Base-by-base conservation (phyloP, 1,140 invertebrate genomes). In the Bombus impatiens region DNA sequence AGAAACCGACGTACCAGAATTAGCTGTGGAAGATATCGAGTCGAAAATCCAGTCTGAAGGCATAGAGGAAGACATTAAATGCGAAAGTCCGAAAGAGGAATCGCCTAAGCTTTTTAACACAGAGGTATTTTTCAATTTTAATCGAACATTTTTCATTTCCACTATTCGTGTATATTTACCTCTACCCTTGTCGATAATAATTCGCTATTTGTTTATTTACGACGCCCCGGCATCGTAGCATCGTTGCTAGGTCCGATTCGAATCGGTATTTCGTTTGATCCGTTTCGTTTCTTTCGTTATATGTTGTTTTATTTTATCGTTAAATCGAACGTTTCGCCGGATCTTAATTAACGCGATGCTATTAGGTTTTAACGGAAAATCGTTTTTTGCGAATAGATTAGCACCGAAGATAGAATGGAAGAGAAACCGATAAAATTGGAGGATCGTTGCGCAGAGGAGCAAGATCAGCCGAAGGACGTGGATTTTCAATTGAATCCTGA, bases 401-500 rank as follows among this genome's bases (percentile, higher is more conserved):
- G 82, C 76, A 53, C 80, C 75, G 77, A 87, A 35, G 57, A 35
- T 10, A 76, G 53, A 15, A 62, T 28, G 22, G 28, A 37, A 35
- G 78, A 22, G 18, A 82, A 85, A 25, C 3, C 42, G 42, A 47
- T 79, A 8, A 72, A 67, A 15, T 13, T 75, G 5, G 35, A 82
- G 25, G 18, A 47, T 15, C 12, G 13, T 40, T 13, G 28, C 22
- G 8, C 15, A 25, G 71, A 86, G 15, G 87, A 93, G 3, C 75
- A 86, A 15, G 82, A 82, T 74, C 57, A 67, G 35, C 37, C n/a
- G n/a, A 96, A 96, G 93, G 95, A 96, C 80, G 97, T 97, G 96
- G 96, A 96, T 81, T 97, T 97, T 70, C 96, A 96, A 72, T 91
- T 97, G 88, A 97, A 97, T 94, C 97, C 97, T 0, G 96, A 97